These are phyloP conservation scores for Zenarchopterus dispar DNA, from an alignment of 2,797 vertebrate species.

Conservation along the genomic window DNA sequence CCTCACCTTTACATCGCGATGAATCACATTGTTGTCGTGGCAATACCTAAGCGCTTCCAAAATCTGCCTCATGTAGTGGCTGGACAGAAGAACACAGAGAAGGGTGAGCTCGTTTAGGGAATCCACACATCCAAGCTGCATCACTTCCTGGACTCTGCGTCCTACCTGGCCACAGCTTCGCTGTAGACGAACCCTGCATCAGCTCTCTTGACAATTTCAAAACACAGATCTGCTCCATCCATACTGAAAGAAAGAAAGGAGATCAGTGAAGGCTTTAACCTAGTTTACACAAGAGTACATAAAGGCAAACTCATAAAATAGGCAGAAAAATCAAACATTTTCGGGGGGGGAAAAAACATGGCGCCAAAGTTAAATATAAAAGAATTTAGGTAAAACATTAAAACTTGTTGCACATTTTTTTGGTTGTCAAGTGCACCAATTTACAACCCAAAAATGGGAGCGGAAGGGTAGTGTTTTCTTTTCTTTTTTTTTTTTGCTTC, in stretches of 20 bases:
- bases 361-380: not conserved
- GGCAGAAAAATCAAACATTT: too few relatives aligned
- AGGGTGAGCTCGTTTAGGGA: not conserved
- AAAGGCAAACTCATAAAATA: too few relatives aligned
- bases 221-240: conserved; percentile 98
- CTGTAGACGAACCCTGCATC: conserved; percentile 99
- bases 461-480: too few relatives aligned
- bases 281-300: too few relatives aligned
- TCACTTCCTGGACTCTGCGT: not conserved
- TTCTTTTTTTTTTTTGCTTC: not conserved
- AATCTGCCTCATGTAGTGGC: conserved; percentile 98
- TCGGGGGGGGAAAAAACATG: too few relatives aligned
- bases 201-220: conserved; percentile 98
- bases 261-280: too few relatives aligned
- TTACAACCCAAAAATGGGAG: too few relatives aligned
- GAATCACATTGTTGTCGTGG: conserved; percentile 98
- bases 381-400: not conserved
- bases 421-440: too few relatives aligned
- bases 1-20: conserved; percentile 95
- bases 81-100: conserved; percentile 63
- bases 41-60: conserved; percentile 95
- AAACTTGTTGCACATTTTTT: not conserved
- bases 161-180: conserved; percentile 96
- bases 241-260: conserved; percentile 80
- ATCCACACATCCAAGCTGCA: not conserved